A percentile compares a stretch with the other conserved stretches of the same genome.
phyloP scores from a whole-genome alignment of 2,797 vertebrate genomes.

The Lepilemur septentrionalis region DNA sequence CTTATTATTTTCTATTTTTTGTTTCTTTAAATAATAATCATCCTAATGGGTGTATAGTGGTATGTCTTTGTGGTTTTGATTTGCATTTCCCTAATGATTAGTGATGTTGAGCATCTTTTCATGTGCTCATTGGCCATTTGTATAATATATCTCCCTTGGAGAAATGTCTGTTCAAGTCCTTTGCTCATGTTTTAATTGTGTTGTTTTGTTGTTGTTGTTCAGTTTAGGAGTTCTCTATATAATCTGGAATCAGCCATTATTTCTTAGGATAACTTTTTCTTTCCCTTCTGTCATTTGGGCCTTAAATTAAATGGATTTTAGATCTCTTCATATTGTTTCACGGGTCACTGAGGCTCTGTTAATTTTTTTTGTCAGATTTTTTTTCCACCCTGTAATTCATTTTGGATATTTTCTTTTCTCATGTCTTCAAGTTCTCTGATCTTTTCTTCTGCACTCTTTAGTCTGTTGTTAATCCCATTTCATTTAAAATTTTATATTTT shows the following conservation, averaged over 20 bases:
- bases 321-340: neutral
- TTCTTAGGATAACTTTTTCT: neutral
- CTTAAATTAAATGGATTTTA: neutral
- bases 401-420: neutral
- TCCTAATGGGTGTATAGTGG: neutral
- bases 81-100: neutral
- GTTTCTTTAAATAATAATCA: neutral
- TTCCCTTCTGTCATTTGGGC: neutral
- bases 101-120: neutral
- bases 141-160: neutral
- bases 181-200: neutral
- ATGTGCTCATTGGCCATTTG: neutral
- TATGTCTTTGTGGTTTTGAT: neutral
- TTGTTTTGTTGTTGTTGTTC: neutral
- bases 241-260: neutral
- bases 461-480: neutral
- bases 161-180: neutral
- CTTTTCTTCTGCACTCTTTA: neutral
- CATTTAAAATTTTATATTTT: constrained; percentile 6
- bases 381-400: neutral
- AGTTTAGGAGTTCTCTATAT: neutral
- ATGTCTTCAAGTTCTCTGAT: neutral
- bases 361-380: neutral
- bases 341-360: neutral
- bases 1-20: neutral